Evolutionary conservation across 2,113 vertebrate species (phyloP).

Genomic region (Euleptes europaea): DNA sequence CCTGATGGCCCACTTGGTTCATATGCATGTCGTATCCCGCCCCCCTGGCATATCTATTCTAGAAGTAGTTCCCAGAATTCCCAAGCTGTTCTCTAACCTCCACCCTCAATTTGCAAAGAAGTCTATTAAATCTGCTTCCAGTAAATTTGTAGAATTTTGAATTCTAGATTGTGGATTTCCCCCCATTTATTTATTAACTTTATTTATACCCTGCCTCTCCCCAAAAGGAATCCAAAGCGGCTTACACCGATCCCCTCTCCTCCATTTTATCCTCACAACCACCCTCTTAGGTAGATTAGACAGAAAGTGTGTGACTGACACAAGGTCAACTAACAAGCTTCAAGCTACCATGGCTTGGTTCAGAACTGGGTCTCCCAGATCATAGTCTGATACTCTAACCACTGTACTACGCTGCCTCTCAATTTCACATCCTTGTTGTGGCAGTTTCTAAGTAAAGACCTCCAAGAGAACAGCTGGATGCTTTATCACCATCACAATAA

Average conservation of each 20-base stretch:
- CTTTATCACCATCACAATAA: background rate
- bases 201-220: no score
- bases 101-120: background rate
- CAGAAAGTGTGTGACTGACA: no score
- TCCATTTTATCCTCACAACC: no score
- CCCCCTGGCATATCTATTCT: background rate
- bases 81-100: background rate
- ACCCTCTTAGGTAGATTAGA: no score
- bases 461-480: background rate
- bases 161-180: background rate
- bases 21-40: background rate
- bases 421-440: background rate
- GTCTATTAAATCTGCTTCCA: background rate
- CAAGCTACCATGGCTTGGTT: no score
- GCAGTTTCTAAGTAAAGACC: background rate
- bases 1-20: background rate
- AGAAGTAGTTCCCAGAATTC: background rate
- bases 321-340: no score
- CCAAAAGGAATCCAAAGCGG: no score
- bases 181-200: no score
- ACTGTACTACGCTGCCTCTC: background rate
- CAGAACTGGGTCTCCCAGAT: no score
- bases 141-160: background rate
- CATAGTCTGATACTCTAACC: no score
- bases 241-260: no score